Percentiles rank a stretch among this genome's conserved stretches.
Evolutionary conservation across 2,888 invertebrate species (phyloP).

Genomic region (Pterostichus madidus): DNA sequence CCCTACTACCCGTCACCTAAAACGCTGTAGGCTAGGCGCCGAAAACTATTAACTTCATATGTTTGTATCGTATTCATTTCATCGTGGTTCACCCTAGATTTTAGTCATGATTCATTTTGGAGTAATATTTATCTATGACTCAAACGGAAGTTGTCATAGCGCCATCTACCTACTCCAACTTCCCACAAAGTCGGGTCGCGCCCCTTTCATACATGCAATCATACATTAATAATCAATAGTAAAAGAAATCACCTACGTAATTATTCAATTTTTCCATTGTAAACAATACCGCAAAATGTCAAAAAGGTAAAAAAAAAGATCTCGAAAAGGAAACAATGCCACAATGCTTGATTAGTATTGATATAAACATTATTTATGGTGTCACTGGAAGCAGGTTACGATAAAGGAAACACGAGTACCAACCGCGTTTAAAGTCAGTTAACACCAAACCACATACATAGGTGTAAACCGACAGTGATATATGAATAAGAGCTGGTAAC

Average conservation of each 20-base stretch:
- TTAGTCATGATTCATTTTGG: slow-evolving; percentile 35
- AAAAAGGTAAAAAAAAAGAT: not conserved
- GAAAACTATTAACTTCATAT: not conserved
- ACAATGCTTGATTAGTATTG: slow-evolving; percentile 57
- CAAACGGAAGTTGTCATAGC: slow-evolving; percentile 61
- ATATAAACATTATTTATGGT: slow-evolving; percentile 50
- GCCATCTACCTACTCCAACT: slow-evolving; percentile 58
- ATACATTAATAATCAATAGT: slow-evolving; percentile 54
- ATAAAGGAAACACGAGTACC: slow-evolving; percentile 54
- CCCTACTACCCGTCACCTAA: no score
- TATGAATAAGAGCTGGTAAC: slow-evolving; percentile 54
- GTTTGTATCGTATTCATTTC: slow-evolving; percentile 43
- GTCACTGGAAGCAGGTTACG: slow-evolving; percentile 34
- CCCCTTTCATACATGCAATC: slow-evolving; percentile 54
- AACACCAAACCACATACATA: slow-evolving; percentile 15
- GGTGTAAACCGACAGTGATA: slow-evolving; percentile 66
- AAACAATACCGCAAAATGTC: slow-evolving; percentile 10
- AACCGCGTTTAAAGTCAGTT: slow-evolving; percentile 43
- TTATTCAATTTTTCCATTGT: slow-evolving; percentile 41
- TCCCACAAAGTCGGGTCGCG: slow-evolving; percentile 46
- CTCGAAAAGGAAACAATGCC: slow-evolving; percentile 11
- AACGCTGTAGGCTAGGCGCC: no score
- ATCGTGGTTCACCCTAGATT: slow-evolving; percentile 24
- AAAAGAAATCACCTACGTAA: slow-evolving; percentile 52
- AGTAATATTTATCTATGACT: slow-evolving; percentile 35